Evolutionary conservation across 2,113 vertebrate genomes (phyloP).

Genomic region (Dicerorhinus sumatrensis): DNA sequence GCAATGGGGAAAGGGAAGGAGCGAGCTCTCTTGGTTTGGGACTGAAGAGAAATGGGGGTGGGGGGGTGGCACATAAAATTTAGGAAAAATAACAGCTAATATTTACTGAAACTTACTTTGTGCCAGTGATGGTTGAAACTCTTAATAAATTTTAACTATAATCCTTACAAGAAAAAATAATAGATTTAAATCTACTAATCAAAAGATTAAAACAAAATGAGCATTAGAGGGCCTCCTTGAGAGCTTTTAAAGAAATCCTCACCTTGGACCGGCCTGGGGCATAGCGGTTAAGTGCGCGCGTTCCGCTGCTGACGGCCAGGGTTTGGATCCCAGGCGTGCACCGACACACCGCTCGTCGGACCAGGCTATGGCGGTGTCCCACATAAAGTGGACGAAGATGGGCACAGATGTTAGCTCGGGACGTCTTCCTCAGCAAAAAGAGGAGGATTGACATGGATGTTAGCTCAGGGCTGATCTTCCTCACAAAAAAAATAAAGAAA

Average conservation of each 20-base stretch:
- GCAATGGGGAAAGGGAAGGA: background rate
- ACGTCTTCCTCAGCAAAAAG: no score
- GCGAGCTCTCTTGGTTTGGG: background rate
- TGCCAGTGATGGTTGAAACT: background rate
- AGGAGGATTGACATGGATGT: no score
- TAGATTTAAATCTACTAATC: background rate
- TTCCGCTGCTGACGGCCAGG: no score
- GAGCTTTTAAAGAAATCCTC: background rate
- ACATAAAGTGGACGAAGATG: no score
- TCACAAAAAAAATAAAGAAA: no score
- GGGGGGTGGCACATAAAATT: background rate
- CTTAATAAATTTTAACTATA: background rate
- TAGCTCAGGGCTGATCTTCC: no score
- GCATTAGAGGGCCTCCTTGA: background rate
- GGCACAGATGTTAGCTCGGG: no score
- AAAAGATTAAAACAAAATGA: background rate
- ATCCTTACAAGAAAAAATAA: background rate
- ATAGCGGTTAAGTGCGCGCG: no score
- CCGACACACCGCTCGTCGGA: no score
- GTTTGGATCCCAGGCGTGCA: no score
- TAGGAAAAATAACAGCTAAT: background rate
- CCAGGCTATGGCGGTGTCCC: no score
- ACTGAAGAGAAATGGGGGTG: background rate
- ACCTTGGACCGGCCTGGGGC: no score
- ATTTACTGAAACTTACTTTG: background rate